A percentile compares a stretch with the other conserved stretches of the same genome.
These are phyloP conservation scores for Gymnoscelis rufifasciata DNA, from an alignment of 2,888 invertebrate genomes.

Conservation along the genomic window DNA sequence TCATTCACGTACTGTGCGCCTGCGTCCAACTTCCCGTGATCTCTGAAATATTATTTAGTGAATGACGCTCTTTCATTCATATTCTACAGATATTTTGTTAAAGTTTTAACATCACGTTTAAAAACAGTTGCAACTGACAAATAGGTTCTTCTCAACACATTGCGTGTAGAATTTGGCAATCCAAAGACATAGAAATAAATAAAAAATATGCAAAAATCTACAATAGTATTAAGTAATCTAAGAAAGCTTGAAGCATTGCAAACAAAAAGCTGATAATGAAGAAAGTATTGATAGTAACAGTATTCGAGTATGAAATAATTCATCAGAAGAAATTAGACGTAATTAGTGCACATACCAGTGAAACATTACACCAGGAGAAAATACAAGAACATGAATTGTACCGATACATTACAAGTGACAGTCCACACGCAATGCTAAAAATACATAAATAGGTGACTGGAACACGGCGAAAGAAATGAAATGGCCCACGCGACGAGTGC, in stretches of 20 bases:
- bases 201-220: too few relatives aligned
- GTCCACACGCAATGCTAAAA: constrained; percentile 44
- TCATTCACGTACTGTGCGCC: constrained; percentile 18
- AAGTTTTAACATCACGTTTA: too few relatives aligned
- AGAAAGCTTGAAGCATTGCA: constrained; percentile 14
- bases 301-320: constrained; percentile 32
- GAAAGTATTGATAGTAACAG: constrained; percentile 31
- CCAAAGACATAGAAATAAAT: too few relatives aligned
- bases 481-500: constrained; percentile 6
- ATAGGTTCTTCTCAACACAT: too few relatives aligned
- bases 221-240: too few relatives aligned
- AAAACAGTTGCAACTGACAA: too few relatives aligned
- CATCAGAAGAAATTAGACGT: constrained; percentile 35
- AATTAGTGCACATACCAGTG: constrained; percentile 37
- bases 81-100: too few relatives aligned
- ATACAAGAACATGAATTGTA: constrained; percentile 37
- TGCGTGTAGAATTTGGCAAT: too few relatives aligned
- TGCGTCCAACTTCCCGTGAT: constrained; percentile 24
- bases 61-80: constrained; percentile 23
- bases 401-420: constrained; percentile 40
- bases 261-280: constrained; percentile 22
- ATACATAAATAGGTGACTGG: constrained; percentile 48
- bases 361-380: constrained; percentile 38
- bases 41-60: constrained; percentile 21
- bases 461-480: constrained; percentile 26